These are phyloP conservation scores for Drosophila cracens DNA, from an alignment of 2,888 invertebrate species.

Conservation along the genomic window DNA sequence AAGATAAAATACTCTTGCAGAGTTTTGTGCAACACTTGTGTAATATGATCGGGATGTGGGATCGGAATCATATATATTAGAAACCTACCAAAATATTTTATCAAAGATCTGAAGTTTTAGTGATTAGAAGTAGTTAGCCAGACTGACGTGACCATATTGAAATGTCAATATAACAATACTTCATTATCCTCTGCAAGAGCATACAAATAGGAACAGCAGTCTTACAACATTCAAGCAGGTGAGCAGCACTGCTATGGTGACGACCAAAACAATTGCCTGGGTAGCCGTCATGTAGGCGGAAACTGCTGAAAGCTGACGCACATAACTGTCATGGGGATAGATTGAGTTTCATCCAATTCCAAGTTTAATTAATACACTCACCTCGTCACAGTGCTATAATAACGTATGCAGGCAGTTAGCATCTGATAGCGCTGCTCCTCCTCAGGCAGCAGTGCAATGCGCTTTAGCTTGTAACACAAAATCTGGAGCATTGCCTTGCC, in stretches of 20 bases:
- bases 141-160: not conserved
- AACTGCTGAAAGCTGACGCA: conserved; percentile 66
- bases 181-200: not conserved
- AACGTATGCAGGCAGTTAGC: conserved; percentile 69
- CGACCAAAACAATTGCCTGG: conserved; percentile 78
- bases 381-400: conserved; percentile 59
- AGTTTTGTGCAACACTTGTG: not conserved
- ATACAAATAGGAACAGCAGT: not conserved
- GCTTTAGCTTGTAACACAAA: conserved; percentile 65
- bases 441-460: conserved; percentile 38
- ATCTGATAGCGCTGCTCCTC: conserved; percentile 56
- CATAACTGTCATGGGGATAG: conserved; percentile 66
- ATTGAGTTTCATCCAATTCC: not conserved
- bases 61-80: not conserved
- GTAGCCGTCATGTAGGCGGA: conserved; percentile 73
- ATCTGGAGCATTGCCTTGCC: conserved; percentile 74
- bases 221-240: conserved; percentile 81
- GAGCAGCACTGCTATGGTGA: conserved; percentile 77
- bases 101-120: not conserved
- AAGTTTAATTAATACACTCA: conserved; percentile 22
- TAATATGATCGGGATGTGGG: not conserved
- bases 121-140: not conserved
- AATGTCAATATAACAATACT: not conserved
- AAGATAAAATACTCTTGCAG: not conserved
- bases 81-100: not conserved